Evolutionary conservation across 2,888 invertebrate species (phyloP).

Genomic region (Blastobasis adustella): DNA sequence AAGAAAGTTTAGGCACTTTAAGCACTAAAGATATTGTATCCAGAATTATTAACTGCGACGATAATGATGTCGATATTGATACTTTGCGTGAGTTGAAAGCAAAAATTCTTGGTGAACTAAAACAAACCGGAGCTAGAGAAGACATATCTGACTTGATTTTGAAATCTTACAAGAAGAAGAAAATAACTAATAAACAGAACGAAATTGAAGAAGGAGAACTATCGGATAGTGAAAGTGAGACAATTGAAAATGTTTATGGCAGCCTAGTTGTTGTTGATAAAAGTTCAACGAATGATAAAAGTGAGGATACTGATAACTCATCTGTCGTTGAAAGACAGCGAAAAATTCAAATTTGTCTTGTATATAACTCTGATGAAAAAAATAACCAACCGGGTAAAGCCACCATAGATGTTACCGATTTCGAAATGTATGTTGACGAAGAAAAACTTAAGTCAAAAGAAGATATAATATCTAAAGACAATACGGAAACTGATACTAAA

Average conservation of each 20-base stretch:
- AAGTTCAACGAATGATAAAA: slow-evolving; percentile 15
- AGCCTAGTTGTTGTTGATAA: slow-evolving; percentile 44
- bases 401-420: slow-evolving; percentile 32
- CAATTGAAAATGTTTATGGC: slow-evolving; percentile 58
- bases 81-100: slow-evolving; percentile 62
- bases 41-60: slow-evolving; percentile 58
- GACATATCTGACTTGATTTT: slow-evolving; percentile 63
- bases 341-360: slow-evolving; percentile 54
- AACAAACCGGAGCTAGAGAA: slow-evolving; percentile 55
- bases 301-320: slow-evolving; percentile 15
- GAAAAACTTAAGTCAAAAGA: no score
- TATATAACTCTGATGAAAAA: slow-evolving; percentile 31
- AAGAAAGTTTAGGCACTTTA: slow-evolving; percentile 53
- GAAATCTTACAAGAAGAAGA: slow-evolving; percentile 50
- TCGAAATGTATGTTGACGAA: slow-evolving; percentile 30
- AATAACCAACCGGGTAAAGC: slow-evolving; percentile 7
- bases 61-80: slow-evolving; percentile 61
- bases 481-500: no score
- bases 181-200: slow-evolving; percentile 22
- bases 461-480: no score
- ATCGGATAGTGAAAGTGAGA: slow-evolving; percentile 65
- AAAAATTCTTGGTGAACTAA: slow-evolving; percentile 64
- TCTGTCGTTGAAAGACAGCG: slow-evolving; percentile 23
- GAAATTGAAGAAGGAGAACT: slow-evolving; percentile 66
- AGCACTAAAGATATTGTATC: slow-evolving; percentile 60